These are phyloP conservation scores for Drosophila percnosoma DNA, from an alignment of 2,888 invertebrate genomes.

Conservation along the genomic window DNA sequence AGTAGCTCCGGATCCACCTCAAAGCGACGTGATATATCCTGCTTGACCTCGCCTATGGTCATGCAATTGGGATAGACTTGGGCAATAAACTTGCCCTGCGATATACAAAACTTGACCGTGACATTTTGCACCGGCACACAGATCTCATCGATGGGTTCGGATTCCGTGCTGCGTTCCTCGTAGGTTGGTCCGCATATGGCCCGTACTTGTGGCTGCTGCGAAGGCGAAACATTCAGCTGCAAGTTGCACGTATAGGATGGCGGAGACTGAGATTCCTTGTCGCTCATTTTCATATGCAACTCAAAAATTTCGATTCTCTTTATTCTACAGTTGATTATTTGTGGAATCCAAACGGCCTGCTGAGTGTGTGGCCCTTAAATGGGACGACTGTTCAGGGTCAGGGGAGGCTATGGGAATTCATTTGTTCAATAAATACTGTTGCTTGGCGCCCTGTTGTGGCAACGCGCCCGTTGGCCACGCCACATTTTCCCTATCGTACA, in stretches of 20 bases:
- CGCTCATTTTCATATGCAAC: conserved; percentile 51
- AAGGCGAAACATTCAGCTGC: conserved; percentile 53
- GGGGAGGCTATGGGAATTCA: conserved; percentile 31
- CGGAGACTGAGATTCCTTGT: conserved; percentile 23
- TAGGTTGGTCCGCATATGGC: conserved; percentile 36
- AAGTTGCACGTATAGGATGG: conserved; percentile 52
- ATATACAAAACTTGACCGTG: conserved; percentile 83
- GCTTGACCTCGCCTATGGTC: conserved; percentile 87
- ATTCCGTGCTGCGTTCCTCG: conserved; percentile 44
- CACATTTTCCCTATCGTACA: conserved; percentile 5
- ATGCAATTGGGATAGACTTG: conserved; percentile 84
- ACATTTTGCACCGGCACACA: conserved; percentile 77
- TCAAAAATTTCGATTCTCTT: conserved; percentile 7
- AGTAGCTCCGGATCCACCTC: conserved; percentile 86
- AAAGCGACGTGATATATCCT: conserved; percentile 87
- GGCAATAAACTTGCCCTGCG: conserved; percentile 81
- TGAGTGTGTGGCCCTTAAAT: conserved; percentile 28
- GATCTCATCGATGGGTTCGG: conserved; percentile 37
- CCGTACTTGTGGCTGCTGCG: conserved; percentile 43
- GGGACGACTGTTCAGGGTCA: conserved; percentile 16
- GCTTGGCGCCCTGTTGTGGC: conserved; percentile 74
- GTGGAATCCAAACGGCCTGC: conserved; percentile 47
- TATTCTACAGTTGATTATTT: conserved; percentile 1
- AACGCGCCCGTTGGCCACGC: conserved; percentile 36
- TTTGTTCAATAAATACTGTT: conserved; percentile 72